A percentile compares a stretch with the other conserved stretches of the same genome.
Evolutionary conservation across 1,140 invertebrate genomes (phyloP).

Genomic region (Alviniconcha marisindica): DNA sequence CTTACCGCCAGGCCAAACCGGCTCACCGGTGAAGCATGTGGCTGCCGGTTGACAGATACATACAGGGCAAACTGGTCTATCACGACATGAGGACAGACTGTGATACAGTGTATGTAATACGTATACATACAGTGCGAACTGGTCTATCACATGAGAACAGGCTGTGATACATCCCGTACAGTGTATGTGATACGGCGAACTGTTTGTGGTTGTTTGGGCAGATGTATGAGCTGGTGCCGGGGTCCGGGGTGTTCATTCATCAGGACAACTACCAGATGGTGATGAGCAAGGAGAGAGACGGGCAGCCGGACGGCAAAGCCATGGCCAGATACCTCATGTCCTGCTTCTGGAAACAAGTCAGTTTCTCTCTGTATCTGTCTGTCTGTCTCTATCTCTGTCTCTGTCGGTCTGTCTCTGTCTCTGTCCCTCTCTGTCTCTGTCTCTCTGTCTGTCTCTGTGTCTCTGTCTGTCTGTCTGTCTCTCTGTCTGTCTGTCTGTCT

Average conservation of each 20-base stretch:
- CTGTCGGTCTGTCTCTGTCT: background rate
- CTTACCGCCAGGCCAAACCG: no score
- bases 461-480: background rate
- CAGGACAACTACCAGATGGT: conserved; percentile 49
- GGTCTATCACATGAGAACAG: no score
- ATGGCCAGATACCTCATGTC: conserved; percentile 54
- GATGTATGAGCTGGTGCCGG: conserved; percentile 49
- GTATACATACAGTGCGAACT: no score
- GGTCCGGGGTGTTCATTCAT: conserved; percentile 48
- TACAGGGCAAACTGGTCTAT: no score
- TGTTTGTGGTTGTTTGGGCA: no score
- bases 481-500: background rate
- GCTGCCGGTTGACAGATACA: no score
- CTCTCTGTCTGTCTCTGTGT: background rate
- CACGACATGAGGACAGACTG: no score
- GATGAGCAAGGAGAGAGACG: conserved; percentile 44
- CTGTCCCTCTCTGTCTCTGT: background rate
- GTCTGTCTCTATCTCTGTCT: background rate
- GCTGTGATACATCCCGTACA: no score
- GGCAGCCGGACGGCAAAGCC: conserved; percentile 47
- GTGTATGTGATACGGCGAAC: no score
- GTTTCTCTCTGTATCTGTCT: background rate
- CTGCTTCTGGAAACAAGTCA: conserved; percentile 46
- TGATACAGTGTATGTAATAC: no score
- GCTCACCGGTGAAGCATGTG: no score